These are phyloP conservation scores for Varanus komodoensis DNA, from an alignment of 2,113 vertebrate species.

Conservation along the genomic window DNA sequence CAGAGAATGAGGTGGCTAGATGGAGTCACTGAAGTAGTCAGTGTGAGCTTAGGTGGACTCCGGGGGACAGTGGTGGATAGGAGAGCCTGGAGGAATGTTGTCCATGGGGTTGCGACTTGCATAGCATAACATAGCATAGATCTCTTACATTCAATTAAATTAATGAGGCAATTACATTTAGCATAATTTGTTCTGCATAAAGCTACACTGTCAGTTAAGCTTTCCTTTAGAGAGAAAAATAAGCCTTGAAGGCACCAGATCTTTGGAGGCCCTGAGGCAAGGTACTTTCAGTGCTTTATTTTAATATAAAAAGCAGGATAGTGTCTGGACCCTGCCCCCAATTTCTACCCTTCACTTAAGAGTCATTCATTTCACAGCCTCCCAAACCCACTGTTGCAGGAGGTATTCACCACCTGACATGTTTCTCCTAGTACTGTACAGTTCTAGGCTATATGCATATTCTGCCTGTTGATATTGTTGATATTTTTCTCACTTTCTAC, in stretches of 20 bases:
- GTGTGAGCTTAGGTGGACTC: too few species aligned
- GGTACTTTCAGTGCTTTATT: neutral
- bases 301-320: neutral
- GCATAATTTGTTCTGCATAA: neutral
- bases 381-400: too few species aligned
- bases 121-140: neutral
- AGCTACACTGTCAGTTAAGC: neutral
- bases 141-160: neutral
- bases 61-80: too few species aligned
- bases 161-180: neutral
- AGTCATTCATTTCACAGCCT: neutral
- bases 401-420: neutral
- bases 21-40: too few species aligned
- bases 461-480: too few species aligned
- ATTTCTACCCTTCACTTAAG: neutral
- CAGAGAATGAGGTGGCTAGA: too few species aligned
- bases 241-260: neutral
- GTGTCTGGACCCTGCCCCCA: neutral
- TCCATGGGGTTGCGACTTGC: too few species aligned
- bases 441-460: too few species aligned
- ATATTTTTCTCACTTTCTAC: neutral
- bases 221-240: neutral
- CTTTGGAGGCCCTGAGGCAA: neutral
- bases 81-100: too few species aligned
- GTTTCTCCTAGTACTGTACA: neutral